Evolutionary conservation across 53 echinoderm and acorn worm genomes (phyloP).

Genomic region (Luidia sarsii): DNA sequence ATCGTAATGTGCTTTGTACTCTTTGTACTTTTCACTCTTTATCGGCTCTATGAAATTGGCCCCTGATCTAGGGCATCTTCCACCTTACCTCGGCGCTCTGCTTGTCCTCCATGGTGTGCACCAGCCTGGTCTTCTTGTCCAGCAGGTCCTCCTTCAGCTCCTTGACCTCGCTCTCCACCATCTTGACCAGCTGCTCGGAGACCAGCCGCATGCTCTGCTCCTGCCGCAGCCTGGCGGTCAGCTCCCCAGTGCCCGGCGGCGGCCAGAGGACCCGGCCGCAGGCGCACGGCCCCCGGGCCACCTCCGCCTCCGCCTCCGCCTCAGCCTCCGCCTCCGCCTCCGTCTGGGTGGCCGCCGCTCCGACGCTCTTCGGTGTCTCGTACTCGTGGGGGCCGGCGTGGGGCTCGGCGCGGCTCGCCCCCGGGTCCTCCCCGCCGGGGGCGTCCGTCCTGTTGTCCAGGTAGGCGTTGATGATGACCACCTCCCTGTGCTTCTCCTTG

Average conservation of each 20-base stretch:
- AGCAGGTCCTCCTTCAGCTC: slow-evolving; percentile 41
- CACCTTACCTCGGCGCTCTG: slow-evolving; percentile 35
- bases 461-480: slow-evolving; percentile 5
- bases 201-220: slow-evolving; percentile 48
- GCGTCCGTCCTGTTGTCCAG: neutral
- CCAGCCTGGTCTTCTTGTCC: slow-evolving; percentile 26
- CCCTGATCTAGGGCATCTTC: too few relatives aligned
- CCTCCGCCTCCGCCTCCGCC: slow-evolving; percentile 7
- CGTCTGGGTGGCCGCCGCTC: slow-evolving; percentile 19
- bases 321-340: neutral
- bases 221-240: slow-evolving; percentile 19
- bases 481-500: neutral
- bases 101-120: slow-evolving; percentile 25
- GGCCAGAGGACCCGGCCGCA: slow-evolving; percentile 13
- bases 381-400: neutral
- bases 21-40: too few relatives aligned
- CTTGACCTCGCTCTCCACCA: slow-evolving; percentile 50
- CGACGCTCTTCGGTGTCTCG: slow-evolving; percentile 1
- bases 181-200: slow-evolving; percentile 46
- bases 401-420: neutral
- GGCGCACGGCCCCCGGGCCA: neutral
- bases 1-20: too few relatives aligned
- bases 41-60: too few relatives aligned
- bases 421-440: neutral
- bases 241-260: slow-evolving; percentile 2